Evolutionary conservation across 2,888 invertebrate species (phyloP), one percentile per base, ranked within the genome.

Genomic region (Acrobasis repandana): DNA sequence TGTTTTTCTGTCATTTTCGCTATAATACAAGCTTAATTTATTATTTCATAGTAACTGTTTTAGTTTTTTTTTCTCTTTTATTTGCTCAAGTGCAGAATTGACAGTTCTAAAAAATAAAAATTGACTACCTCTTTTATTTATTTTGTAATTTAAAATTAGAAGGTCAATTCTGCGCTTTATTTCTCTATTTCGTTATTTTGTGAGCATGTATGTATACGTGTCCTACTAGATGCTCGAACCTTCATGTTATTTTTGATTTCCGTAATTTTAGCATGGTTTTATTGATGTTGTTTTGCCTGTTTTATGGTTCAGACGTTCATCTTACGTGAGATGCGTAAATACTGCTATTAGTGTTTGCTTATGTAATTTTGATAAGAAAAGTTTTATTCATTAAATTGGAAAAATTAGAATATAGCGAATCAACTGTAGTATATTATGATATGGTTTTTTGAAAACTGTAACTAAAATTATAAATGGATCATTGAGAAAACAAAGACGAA

Each of bases 161-260:
- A 63, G 63, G 62, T 67, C 61, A 66, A 68, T 68, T 65, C 75
- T 77, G 66, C 72, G 62, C 63, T 61, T 67, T 67, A 70, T 75
- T 70, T 76, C 15, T 47, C 49, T 49, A 18, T 58, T 49, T 49
- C 38, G n/a, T 73, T 72, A 75, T 75, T 74, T 77, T 77, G 79
- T 85, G 76, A 80, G 90, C 90, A 90, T 90, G 91, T 76, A 80
- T 77, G n/a, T n/a, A 28, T 43, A 78, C 82, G 83, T 86, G 76
- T 83, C 83, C 82, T 70, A 83, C 79, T 89, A 88, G 87, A 76
- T 81, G 90, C 90, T 88, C 86, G 85, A 77, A 72, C 72, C 79
- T 77, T 82, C 67, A 68, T 81, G 80, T 79, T 90, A 76, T 80
- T 82, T 79, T 76, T 73, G 70, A 70, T 74, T 75, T 71, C 71